Percentiles rank a stretch among this genome's conserved stretches.
phyloP scores from a whole-genome alignment of 2,888 invertebrate genomes.

The Ectemnius cavifrons region DNA sequence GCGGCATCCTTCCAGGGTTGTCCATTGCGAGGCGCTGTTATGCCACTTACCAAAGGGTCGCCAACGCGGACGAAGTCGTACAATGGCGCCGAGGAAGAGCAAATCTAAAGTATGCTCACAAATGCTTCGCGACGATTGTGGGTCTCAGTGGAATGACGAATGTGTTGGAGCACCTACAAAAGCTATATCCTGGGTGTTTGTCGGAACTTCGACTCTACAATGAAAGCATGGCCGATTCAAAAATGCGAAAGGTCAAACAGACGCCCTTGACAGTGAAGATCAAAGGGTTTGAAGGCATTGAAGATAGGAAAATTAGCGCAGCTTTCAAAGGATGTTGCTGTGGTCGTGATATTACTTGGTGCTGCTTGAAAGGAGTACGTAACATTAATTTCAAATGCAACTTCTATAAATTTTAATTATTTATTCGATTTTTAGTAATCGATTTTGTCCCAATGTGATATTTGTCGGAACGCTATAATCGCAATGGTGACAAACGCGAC shows the following conservation, averaged over 20 bases:
- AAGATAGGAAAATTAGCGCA: not conserved
- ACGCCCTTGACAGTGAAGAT: constrained; percentile 42
- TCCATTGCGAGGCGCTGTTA: too few species aligned
- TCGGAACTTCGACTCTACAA: constrained; percentile 38
- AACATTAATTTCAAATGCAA: too few species aligned
- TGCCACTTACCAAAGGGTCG: too few species aligned
- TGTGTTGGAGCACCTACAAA: constrained; percentile 37
- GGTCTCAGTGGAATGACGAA: constrained; percentile 39
- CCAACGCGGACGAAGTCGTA: not conserved
- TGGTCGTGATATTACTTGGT: constrained; percentile 21
- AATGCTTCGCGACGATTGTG: constrained; percentile 38
- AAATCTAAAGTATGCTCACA: too few species aligned
- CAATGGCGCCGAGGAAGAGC: too few species aligned
- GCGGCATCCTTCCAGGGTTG: too few species aligned
- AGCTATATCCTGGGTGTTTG: constrained; percentile 29
- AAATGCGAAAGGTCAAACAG: constrained; percentile 41
- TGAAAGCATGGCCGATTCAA: constrained; percentile 21
- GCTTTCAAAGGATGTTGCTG: constrained; percentile 12
- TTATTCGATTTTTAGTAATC: too few species aligned
- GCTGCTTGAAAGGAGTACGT: not conserved
- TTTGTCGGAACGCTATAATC: constrained; percentile 38
- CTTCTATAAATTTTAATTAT: too few species aligned
- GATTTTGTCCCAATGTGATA: not conserved
- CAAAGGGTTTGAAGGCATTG: constrained; percentile 22
- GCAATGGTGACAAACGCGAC: constrained; percentile 41